Base-by-base conservation (phyloP, 1,140 invertebrate genomes). In the Eumaeus atala region DNA sequence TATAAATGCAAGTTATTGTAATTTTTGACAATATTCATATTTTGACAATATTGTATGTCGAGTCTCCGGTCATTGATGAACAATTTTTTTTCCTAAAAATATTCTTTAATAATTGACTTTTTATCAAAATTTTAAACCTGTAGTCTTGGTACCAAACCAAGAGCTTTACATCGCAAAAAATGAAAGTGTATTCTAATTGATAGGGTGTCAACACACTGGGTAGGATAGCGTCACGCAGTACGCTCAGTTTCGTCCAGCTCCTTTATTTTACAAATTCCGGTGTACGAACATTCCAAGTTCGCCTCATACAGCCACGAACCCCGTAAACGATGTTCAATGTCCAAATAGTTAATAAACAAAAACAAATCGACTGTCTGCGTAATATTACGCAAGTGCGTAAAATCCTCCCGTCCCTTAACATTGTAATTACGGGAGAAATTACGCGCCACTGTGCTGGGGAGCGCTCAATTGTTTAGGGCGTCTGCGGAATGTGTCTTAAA, bases 401-500 rank as follows among this genome's bases (percentile, higher is more conserved):
- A 84, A 80, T 84, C 76, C 74, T 75, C 67, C 58, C 64, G 62
- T 56, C 54, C 48, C 65, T 69, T 74, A 70, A 78, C 64, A 58
- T 62, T 62, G 76, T 76, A 79, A 82, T 82, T 76, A 79, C 72
- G 57, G 54, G 57, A 61, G 61, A 72, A 73, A 73, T 70, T 69
- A 58, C 65, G 58, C 28, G 50, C 42, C 10, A 51, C 48, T 48
- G 54, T 60, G 62, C 60, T 54, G 64, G 60, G 64, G 34, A 56
- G 53, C 54, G 38, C 68, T 71, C 78, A 78, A 81, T 81, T 75
- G 77, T 78, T 71, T 67, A 55, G 66, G 64, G 57, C 54, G 57
- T 51, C 58, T 44, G 49, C 38, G 61, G 66, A 59, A 56, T 28
- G 21, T 18, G 52, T 42, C 40, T 56, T 50, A 9, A 34, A 53